Evolutionary conservation across 2,797 vertebrate species (phyloP).

Genomic region (Xenops minutus): DNA sequence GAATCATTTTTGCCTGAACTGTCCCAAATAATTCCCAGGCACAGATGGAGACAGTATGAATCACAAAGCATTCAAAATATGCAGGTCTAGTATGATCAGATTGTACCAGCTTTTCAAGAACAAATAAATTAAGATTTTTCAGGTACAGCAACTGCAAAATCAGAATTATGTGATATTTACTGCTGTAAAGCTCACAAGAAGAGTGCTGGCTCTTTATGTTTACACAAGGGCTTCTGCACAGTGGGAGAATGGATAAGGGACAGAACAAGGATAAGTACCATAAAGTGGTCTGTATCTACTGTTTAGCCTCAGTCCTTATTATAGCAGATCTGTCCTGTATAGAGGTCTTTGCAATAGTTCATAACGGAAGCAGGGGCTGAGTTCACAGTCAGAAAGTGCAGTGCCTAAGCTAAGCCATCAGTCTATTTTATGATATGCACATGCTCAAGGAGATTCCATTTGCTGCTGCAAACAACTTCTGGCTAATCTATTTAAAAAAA

Average conservation of each 20-base stretch:
- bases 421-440: background rate
- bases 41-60: background rate
- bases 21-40: constrained; percentile 4
- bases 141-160: background rate
- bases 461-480: background rate
- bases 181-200: background rate
- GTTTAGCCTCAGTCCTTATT: background rate
- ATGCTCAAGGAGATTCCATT: background rate
- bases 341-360: background rate
- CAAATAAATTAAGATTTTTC: background rate
- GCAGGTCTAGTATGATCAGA: background rate
- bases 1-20: background rate
- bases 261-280: background rate
- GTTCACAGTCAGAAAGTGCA: background rate
- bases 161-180: background rate
- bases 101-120: constrained; percentile 10
- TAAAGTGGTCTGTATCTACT: background rate
- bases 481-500: background rate
- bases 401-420: background rate
- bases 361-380: background rate
- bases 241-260: background rate
- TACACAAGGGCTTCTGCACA: background rate
- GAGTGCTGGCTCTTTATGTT: background rate
- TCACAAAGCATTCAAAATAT: background rate
- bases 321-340: background rate